Conservation (phyloP, 2,797 vertebrate genomes). For the Gorsachius magnificus region DNA sequence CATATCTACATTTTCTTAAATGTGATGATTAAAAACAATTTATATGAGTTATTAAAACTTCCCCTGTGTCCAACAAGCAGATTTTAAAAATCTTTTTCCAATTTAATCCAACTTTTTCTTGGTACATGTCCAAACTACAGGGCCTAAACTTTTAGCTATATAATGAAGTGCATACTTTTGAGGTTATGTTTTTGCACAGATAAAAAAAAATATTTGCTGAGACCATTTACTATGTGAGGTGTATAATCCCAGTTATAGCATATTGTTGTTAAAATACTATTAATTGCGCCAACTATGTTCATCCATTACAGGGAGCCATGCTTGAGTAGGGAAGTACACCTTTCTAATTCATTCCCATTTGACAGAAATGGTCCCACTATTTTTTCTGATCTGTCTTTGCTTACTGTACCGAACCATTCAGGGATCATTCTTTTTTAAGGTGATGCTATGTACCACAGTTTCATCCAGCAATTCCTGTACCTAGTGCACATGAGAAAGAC, state of each 20-base stretch:
- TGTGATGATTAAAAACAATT: background rate
- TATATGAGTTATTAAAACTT: background rate
- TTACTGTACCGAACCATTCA: background rate
- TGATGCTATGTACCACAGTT: background rate
- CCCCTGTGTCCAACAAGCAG: background rate
- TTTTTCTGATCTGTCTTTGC: background rate
- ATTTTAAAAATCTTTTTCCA: background rate
- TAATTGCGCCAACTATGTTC: background rate
- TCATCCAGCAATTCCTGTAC: background rate
- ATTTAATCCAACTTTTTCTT: background rate
- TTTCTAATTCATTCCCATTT: background rate
- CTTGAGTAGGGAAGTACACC: background rate
- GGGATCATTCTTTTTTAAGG: background rate
- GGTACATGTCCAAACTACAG: background rate
- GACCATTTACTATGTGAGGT: background rate
- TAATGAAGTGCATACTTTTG: background rate
- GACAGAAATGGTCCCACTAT: background rate
- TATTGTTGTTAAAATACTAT: background rate
- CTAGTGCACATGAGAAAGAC: background rate
- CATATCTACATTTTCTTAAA: background rate
- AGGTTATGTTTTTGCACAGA: background rate
- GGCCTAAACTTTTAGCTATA: background rate
- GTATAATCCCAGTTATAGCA: background rate
- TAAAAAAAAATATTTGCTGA: background rate
- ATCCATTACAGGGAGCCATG: background rate